A percentile compares a stretch with the other conserved stretches of the same genome.
These are phyloP conservation scores for Lacerta bilineata DNA, from an alignment of 2,797 vertebrate species.

Conservation along the genomic window DNA sequence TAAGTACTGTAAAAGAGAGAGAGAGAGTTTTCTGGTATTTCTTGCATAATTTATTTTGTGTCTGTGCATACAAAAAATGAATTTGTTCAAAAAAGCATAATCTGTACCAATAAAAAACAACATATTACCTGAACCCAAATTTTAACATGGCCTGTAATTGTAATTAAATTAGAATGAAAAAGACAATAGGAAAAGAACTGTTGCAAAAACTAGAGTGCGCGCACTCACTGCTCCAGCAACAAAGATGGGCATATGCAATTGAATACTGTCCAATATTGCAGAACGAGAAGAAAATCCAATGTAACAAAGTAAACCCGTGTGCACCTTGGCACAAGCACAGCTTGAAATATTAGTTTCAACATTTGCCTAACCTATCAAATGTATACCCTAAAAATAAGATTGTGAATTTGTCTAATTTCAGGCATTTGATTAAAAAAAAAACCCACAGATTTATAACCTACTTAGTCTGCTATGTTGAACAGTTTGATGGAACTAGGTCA, in stretches of 20 bases:
- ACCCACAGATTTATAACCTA: slow-evolving; percentile 55
- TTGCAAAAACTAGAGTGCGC: background rate
- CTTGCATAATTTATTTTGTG: background rate
- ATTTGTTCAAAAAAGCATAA: background rate
- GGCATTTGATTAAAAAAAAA: slow-evolving; percentile 12
- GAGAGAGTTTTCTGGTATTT: too few relatives aligned
- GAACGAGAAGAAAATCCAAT: background rate
- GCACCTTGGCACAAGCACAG: background rate
- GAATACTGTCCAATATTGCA: background rate
- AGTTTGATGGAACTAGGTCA: slow-evolving; percentile 73
- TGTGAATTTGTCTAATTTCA: slow-evolving; percentile 31
- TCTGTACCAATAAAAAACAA: background rate
- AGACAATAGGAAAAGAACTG: background rate
- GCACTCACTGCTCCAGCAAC: background rate
- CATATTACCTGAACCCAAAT: background rate
- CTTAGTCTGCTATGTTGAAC: slow-evolving; percentile 47
- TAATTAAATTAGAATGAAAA: background rate
- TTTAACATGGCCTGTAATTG: background rate
- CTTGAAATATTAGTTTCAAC: background rate
- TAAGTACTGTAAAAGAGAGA: too few relatives aligned
- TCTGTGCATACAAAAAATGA: background rate
- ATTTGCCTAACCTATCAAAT: slow-evolving; percentile 14
- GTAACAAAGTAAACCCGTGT: background rate
- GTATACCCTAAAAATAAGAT: slow-evolving; percentile 28
- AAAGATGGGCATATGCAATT: background rate